Base-by-base conservation (phyloP, 2,888 invertebrate species). In the Sipha maydis region DNA sequence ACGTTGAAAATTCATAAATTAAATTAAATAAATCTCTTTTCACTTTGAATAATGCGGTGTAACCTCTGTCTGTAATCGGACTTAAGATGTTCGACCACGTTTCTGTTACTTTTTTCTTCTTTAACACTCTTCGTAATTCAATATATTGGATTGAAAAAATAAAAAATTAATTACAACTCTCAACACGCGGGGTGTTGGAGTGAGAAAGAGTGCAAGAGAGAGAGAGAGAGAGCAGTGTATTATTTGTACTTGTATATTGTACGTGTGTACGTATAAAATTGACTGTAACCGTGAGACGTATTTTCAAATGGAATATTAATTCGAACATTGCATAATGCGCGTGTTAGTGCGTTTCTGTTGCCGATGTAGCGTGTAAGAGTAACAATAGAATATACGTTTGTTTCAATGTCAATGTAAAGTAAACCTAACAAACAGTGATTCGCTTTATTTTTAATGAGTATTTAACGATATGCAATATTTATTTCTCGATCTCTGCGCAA, bases 361-460 rank as follows among this genome's bases (percentile, higher is more conserved):
- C n/a, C 11, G 28, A 28, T 48, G 28, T 28, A 17, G 28, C 14
- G 28, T 14, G 69, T n/a, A 28, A 28, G 71, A 34, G 56, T 34
- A 79, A 79, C 79, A 79, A 79, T 79, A 79, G 79, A 79, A 79
- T 56, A 79, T 31, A 56, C 79, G 79, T 79, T 79, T 79, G 56
- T 79, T 79, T 31, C 78, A 34, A 79, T 56, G 79, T 79, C 79
- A 56, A 56, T 25, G 79, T 79, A 56, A 79, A 79, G 21, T 34
- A 79, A 79, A 56, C 79, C 56, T 31, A 34, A 56, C 79, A 56
- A 56, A 21, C 25, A 38, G 61, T 61, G 80, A 80, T 80, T 34
- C 38, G 80, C n/a, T 80, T 61, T 80, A 80, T 80, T 80, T 34
- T 67, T 80, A 61, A 61, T 61, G 80, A 61, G 61, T 38, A n/a